Evolutionary conservation across 2,797 vertebrate species (phyloP).

Genomic region (Microchirus variegatus): DNA sequence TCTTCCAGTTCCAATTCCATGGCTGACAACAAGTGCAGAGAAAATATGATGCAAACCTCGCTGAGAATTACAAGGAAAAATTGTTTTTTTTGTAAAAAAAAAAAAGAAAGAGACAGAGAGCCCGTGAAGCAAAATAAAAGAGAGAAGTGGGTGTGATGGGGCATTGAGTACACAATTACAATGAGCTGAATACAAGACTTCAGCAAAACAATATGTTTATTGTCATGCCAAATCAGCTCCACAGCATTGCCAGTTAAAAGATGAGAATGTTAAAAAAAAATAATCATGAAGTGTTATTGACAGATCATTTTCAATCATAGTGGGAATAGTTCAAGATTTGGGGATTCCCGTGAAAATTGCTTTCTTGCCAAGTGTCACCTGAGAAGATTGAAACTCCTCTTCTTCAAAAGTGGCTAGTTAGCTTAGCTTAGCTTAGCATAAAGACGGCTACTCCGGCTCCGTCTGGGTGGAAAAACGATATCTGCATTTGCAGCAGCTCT

Average conservation of each 20-base stretch:
- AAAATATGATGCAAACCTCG: not conserved
- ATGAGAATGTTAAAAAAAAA: slow-evolving; percentile 17
- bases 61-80: not conserved
- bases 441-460: not conserved
- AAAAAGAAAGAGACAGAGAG: slow-evolving; percentile 5
- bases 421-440: slow-evolving; percentile 2
- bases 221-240: slow-evolving; percentile 60
- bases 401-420: not conserved
- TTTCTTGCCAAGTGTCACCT: not conserved
- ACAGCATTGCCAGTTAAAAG: slow-evolving; percentile 43
- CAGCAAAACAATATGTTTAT: slow-evolving; percentile 72
- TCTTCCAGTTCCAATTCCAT: slow-evolving; percentile 51
- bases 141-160: slow-evolving; percentile 10
- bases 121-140: not conserved
- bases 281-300: slow-evolving; percentile 21
- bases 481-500: too few species aligned
- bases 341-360: not conserved
- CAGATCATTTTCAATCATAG: slow-evolving; percentile 33
- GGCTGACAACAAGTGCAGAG: slow-evolving; percentile 11
- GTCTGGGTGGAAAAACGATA: not conserved
- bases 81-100: too few species aligned
- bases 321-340: slow-evolving; percentile 11
- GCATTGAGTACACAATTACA: slow-evolving; percentile 27
- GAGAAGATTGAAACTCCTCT: not conserved
- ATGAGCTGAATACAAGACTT: slow-evolving; percentile 48